These are phyloP conservation scores for Yponomeuta evonymella DNA, from an alignment of 2,888 invertebrate species.

Conservation along the genomic window DNA sequence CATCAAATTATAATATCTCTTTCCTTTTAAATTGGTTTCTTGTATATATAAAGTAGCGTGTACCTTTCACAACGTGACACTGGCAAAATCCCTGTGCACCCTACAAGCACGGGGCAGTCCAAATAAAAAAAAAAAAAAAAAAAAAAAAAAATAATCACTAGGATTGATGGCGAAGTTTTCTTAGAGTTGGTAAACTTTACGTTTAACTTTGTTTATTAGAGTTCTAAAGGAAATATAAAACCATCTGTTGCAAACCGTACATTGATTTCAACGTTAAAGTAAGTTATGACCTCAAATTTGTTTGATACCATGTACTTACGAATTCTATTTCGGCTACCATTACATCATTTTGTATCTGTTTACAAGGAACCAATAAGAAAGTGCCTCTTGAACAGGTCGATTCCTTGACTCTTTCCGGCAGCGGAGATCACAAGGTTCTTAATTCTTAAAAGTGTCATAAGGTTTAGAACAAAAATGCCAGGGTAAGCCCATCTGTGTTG, in stretches of 20 bases:
- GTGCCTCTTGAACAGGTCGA: neutral
- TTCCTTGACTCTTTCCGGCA: constrained; percentile 14
- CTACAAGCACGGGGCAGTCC: too few species aligned
- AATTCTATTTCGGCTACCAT: constrained; percentile 49
- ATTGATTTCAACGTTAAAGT: neutral
- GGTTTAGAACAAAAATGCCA: constrained; percentile 56
- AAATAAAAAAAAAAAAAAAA: too few species aligned
- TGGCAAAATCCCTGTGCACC: too few species aligned
- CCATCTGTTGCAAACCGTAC: neutral
- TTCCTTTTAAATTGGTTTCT: too few species aligned
- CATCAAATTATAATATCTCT: too few species aligned
- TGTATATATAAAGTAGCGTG: too few species aligned
- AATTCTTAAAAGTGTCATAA: constrained; percentile 20
- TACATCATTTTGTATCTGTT: constrained; percentile 43
- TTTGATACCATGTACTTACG: constrained; percentile 10
- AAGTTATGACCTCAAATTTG: neutral
- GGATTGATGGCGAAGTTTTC: too few species aligned
- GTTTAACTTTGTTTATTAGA: neutral
- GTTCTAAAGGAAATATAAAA: neutral
- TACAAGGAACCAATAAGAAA: neutral
- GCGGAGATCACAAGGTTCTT: constrained; percentile 28
- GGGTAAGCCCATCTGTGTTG: constrained; percentile 63
- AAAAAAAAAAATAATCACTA: too few species aligned
- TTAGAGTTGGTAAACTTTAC: neutral
- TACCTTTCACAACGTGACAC: too few species aligned